phyloP scores from a whole-genome alignment of 1,140 invertebrate genomes.

The Theocolax elegans region DNA sequence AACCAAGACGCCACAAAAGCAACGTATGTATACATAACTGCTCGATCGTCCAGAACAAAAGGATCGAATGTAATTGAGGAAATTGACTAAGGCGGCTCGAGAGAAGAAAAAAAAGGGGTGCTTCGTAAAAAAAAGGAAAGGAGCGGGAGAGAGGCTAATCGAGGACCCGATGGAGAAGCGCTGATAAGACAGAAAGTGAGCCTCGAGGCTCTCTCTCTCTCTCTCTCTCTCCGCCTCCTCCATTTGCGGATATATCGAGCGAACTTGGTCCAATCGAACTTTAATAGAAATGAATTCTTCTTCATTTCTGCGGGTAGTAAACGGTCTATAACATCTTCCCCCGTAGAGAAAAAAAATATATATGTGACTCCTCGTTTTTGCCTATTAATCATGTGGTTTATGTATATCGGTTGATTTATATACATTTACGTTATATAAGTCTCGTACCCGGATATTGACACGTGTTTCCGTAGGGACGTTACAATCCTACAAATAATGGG shows the following conservation, averaged over 20 bases:
- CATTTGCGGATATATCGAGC: conserved; percentile 33
- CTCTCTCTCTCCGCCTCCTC: neutral
- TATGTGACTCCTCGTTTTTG: conserved; percentile 11
- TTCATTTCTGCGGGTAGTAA: conserved; percentile 11
- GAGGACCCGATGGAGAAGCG: conserved; percentile 35
- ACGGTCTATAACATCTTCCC: neutral
- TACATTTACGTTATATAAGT: too few species aligned
- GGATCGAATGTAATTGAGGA: conserved; percentile 33
- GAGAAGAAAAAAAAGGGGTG: neutral
- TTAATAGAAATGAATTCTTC: conserved; percentile 24
- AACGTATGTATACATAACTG: too few species aligned
- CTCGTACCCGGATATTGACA: too few species aligned
- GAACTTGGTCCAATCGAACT: conserved; percentile 6
- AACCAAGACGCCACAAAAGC: too few species aligned
- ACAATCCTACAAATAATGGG: too few species aligned
- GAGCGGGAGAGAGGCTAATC: conserved; percentile 13
- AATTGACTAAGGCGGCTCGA: neutral
- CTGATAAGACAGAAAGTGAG: conserved; percentile 39
- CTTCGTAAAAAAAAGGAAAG: neutral
- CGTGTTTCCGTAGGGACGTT: too few species aligned
- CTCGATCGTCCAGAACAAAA: too few species aligned
- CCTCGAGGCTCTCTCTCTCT: conserved; percentile 14
- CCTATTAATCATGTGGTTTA: neutral
- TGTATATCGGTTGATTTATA: conserved; percentile 16
- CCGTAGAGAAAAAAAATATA: too few species aligned